Base-by-base conservation (phyloP, 2,797 vertebrate genomes). In the Sebastes itinus region DNA sequence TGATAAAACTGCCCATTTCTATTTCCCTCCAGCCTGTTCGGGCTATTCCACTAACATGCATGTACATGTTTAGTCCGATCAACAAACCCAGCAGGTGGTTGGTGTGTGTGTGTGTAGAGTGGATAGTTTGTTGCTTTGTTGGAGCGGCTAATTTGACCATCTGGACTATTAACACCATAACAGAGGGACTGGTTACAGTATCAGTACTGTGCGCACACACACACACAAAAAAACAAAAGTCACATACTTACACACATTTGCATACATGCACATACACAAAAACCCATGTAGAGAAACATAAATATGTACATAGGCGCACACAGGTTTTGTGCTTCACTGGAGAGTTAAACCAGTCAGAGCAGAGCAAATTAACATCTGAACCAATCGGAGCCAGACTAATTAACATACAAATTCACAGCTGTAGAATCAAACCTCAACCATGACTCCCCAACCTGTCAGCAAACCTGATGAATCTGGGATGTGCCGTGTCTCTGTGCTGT, bases 121-220 rank as follows among this genome's bases (percentile, higher is more conserved):
- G 81, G 71, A 89, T 90, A 92, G 90, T 95, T 94, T 94, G 93
- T 94, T 95, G 94, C 94, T 94, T 94, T 95, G 93, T 88, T 93
- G 94, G 92, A 95, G 94, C 94, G 87, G 79, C 91, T 95, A 94
- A 95, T 94, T 95, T 93, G 92, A 90, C 94, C 94, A 95, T 95
- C 93, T 95, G 94, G 93, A 94, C 93, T 89, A 91, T 93, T 93
- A 92, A 91, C 91, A 86, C 82, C 71, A 87, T 54, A 90, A 88
- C 92, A 92, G 93, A 93, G 94, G 87, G 91, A 91, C 80, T 86
- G 88, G 90, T 92, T 92, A 91, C 90, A 88, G 88, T 94, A 92
- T 87, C 67, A 80, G 80, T 72, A 55, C 64, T 23, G 68, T 69
- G 75, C 61, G 38, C 67, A 73, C 70, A 83, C 70, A 76, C 46